These are phyloP conservation scores for Phoronis australis DNA, from an alignment of 2,888 invertebrate species.

Conservation along the genomic window DNA sequence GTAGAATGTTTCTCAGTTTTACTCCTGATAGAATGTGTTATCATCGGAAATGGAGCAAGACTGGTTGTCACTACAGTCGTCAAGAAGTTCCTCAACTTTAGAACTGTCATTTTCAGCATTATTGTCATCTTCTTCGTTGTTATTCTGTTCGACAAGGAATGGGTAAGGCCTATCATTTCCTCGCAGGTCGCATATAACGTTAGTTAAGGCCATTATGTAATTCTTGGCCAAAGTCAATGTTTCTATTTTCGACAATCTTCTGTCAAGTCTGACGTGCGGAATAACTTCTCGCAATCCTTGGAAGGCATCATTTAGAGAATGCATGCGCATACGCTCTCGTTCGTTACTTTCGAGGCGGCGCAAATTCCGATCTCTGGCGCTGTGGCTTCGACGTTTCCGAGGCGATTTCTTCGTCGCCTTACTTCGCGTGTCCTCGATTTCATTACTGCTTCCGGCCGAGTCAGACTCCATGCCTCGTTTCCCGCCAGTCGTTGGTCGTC, in stretches of 20 bases:
- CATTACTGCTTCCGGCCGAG: slow-evolving; percentile 35
- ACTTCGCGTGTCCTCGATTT: slow-evolving; percentile 32
- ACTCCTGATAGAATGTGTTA: too few relatives aligned
- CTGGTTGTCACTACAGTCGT: too few relatives aligned
- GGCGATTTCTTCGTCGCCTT: slow-evolving; percentile 28
- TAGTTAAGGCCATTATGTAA: slow-evolving; percentile 82
- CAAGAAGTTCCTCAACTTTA: slow-evolving; percentile 3
- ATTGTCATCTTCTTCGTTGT: slow-evolving; percentile 17
- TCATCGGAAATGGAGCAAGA: too few relatives aligned
- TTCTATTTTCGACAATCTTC: slow-evolving; percentile 81
- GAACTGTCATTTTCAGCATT: background rate
- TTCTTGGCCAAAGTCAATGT: slow-evolving; percentile 82
- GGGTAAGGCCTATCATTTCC: slow-evolving; percentile 67
- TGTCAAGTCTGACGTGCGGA: slow-evolving; percentile 77
- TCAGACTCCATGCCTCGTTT: slow-evolving; percentile 39
- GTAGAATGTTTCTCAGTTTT: too few relatives aligned
- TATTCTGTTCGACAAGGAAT: slow-evolving; percentile 27
- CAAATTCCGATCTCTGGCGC: slow-evolving; percentile 78
- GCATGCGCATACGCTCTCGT: slow-evolving; percentile 86
- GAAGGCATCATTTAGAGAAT: slow-evolving; percentile 84
- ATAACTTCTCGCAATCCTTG: slow-evolving; percentile 80
- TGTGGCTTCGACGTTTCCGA: slow-evolving; percentile 68
- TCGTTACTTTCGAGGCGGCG: slow-evolving; percentile 85
- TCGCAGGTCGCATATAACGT: slow-evolving; percentile 76
- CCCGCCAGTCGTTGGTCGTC: slow-evolving; percentile 18